A percentile compares a stretch with the other conserved stretches of the same genome.
Conservation (phyloP, 2,113 vertebrate species). For the Dendropsophus ebraccatus region DNA sequence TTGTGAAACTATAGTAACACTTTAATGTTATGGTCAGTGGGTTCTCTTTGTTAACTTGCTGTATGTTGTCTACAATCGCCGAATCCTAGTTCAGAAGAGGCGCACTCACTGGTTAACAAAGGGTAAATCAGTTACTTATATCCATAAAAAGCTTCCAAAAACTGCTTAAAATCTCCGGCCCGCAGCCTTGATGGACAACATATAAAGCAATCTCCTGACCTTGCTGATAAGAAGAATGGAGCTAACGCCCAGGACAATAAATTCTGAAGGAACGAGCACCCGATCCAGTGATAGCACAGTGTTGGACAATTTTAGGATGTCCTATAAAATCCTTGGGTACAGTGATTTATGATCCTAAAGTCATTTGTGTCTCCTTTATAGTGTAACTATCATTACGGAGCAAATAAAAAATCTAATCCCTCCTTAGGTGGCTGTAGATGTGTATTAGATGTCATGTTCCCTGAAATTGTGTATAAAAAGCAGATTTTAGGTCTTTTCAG, state of each 20-base stretch:
- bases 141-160: not conserved
- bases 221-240: slow-evolving; percentile 12
- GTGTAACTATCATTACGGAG: not conserved
- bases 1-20: no score
- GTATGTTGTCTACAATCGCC: not conserved
- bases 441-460: not conserved
- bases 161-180: not conserved
- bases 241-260: not conserved
- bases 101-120: not conserved
- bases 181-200: not conserved
- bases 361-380: not conserved
- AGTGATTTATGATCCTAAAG: not conserved
- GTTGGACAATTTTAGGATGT: not conserved
- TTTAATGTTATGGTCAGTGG: no score
- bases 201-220: not conserved
- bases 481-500: not conserved
- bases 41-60: not conserved
- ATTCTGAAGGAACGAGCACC: not conserved
- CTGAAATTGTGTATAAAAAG: not conserved
- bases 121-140: not conserved
- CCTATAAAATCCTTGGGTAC: not conserved
- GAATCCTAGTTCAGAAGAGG: not conserved
- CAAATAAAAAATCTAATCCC: not conserved
- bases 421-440: not conserved
- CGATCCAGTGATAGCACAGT: not conserved